Evolutionary conservation across 2,888 invertebrate species (phyloP), one percentile per base, ranked within the genome.

Genomic region (Hedya salicella): DNA sequence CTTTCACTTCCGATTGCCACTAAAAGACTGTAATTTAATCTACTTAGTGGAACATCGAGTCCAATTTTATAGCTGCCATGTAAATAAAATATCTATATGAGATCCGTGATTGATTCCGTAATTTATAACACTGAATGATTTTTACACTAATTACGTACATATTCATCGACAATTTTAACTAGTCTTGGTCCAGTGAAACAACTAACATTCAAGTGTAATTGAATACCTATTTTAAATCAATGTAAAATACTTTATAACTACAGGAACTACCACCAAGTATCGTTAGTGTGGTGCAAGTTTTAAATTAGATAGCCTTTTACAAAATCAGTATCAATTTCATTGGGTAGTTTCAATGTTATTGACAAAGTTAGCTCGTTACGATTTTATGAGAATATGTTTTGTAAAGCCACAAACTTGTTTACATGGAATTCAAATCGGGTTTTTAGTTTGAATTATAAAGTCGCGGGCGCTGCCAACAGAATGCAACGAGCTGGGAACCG

Each of bases 401-500:
- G 78, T 69, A 78, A 82, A 83, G 69, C 79, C 81, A 78, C 83
- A 80, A 83, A 88, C 85, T 90, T 88, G 86, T 91, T 89, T 89
- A 87, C 87, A 89, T 86, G 80, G 83, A 88, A 89, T 87, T 85
- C 82, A 85, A 87, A 89, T 89, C 71, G 79, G 80, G 79, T 82
- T 85, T 89, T 88, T 85, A 83, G 82, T 84, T 86, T 82, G 80
- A 84, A 88, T 87, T 88, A 89, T 88, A 82, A 85, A 88, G 81
- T 84, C 79, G 80, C 70, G 73, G 72, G 73, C 69, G 78, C 75
- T 91, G 89, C 90, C 90, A 90, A 86, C 79, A 75, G 79, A 81
- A 76, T 72, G 70, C 71, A 69, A 72, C 72, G 62, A 63, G 56
- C 62, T 61, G 60, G 53, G 65, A 65, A 60, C 66, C 66, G 71